These are phyloP conservation scores for Cryptus viduatorius DNA, from an alignment of 2,888 invertebrate genomes.

Conservation along the genomic window DNA sequence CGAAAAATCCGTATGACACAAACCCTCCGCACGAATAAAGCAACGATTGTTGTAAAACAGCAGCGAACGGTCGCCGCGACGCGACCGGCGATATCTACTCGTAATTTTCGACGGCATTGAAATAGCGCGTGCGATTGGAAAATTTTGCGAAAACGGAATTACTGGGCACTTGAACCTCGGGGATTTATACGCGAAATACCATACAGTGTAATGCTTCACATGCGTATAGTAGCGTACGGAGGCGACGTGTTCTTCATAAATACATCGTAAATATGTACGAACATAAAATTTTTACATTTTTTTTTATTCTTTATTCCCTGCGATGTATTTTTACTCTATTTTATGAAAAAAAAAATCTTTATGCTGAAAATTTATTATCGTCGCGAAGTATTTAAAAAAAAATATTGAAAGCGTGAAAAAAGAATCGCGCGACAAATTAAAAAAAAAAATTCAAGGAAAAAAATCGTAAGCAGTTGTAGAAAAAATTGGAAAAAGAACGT, in stretches of 20 bases:
- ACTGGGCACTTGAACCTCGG: constrained; percentile 30
- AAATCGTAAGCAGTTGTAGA: too few species aligned
- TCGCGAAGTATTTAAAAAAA: too few species aligned
- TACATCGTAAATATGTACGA: too few species aligned
- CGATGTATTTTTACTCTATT: not conserved
- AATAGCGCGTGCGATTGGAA: constrained; percentile 58
- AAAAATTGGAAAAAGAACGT: too few species aligned
- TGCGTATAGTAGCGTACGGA: constrained; percentile 11
- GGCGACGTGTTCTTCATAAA: constrained; percentile 2
- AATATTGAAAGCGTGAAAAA: too few species aligned
- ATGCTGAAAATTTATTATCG: too few species aligned
- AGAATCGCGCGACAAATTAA: too few species aligned
- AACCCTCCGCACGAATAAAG: not conserved
- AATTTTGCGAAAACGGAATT: constrained; percentile 53
- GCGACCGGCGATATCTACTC: constrained; percentile 25
- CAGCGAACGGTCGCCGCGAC: not conserved
- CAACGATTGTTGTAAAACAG: not conserved
- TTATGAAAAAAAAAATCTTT: not conserved
- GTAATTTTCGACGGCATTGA: constrained; percentile 59
- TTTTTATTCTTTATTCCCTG: not conserved
- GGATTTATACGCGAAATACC: not conserved
- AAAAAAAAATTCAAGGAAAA: too few species aligned
- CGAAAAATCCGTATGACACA: constrained; percentile 1
- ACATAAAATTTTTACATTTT: not conserved
- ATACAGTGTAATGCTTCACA: not conserved